phyloP scores from a whole-genome alignment of 2,888 invertebrate species.

The Drosophila formosana region DNA sequence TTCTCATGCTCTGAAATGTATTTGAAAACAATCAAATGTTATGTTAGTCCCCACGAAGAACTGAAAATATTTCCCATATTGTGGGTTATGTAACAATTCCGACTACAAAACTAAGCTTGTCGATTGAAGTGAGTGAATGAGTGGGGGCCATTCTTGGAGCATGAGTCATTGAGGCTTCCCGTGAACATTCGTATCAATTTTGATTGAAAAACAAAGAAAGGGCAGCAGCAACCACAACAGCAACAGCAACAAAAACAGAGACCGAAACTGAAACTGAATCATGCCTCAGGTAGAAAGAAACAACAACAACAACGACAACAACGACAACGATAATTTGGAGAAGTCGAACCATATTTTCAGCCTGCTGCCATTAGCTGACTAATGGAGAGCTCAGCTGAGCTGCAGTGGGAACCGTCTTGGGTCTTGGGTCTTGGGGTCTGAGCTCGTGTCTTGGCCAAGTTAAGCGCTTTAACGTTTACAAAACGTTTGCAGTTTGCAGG shows the following conservation, averaged over 20 bases:
- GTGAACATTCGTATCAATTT: constrained; percentile 44
- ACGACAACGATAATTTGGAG: constrained; percentile 5
- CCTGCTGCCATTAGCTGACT: constrained; percentile 68
- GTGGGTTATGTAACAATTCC: constrained; percentile 9
- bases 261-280: constrained; percentile 42
- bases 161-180: constrained; percentile 45
- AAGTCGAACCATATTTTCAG: constrained; percentile 26
- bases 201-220: constrained; percentile 38
- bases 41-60: not conserved
- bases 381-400: constrained; percentile 44
- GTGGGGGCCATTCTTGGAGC: constrained; percentile 24
- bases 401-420: constrained; percentile 9
- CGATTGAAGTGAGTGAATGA: not conserved
- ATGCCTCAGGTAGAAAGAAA: constrained; percentile 49
- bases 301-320: constrained; percentile 10
- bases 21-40: not conserved
- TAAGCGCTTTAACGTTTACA: constrained; percentile 64
- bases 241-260: constrained; percentile 9
- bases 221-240: constrained; percentile 3
- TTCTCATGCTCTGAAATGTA: not conserved
- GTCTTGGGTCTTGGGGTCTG: constrained; percentile 11
- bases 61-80: not conserved
- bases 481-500: constrained; percentile 56
- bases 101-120: not conserved
- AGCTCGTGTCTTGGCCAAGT: constrained; percentile 32